A percentile compares a stretch with the other conserved stretches of the same genome.
Conservation (phyloP, 2,797 vertebrate genomes). For the Rhinichthys osculus region DNA sequence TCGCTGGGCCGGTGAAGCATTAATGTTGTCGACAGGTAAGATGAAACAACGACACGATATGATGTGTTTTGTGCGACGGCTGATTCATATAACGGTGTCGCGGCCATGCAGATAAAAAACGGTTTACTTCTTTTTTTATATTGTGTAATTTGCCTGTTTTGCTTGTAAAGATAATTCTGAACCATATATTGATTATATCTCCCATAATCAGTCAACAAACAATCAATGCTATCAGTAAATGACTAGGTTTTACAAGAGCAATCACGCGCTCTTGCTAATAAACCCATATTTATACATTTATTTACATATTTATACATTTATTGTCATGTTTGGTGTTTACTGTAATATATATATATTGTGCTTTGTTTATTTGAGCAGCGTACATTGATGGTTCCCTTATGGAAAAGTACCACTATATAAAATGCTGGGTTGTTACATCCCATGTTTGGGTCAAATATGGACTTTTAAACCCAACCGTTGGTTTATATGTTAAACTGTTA, state of each 20-base stretch:
- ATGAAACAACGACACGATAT: neutral
- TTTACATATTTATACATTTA: no score
- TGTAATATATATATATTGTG: no score
- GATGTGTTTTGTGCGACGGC: neutral
- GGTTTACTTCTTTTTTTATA: neutral
- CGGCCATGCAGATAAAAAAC: neutral
- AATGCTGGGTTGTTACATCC: neutral
- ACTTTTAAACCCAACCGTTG: no score
- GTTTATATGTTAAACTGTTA: no score
- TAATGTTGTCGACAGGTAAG: conserved; percentile 65
- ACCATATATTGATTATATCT: neutral
- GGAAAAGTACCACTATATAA: neutral
- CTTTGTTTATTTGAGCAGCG: neutral
- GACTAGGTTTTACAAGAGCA: neutral
- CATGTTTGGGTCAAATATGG: no score
- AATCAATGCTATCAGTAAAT: neutral
- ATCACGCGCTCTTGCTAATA: neutral
- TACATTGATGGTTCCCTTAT: neutral
- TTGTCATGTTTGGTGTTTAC: neutral
- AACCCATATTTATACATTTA: neutral
- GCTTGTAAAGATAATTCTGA: neutral
- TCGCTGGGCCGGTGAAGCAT: conserved; percentile 41
- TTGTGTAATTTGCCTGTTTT: conserved; percentile 1
- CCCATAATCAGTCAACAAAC: neutral
- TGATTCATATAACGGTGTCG: neutral